These are phyloP conservation scores for Mormyrus hasselquistii DNA, from an alignment of 2,797 vertebrate genomes.

Conservation along the genomic window DNA sequence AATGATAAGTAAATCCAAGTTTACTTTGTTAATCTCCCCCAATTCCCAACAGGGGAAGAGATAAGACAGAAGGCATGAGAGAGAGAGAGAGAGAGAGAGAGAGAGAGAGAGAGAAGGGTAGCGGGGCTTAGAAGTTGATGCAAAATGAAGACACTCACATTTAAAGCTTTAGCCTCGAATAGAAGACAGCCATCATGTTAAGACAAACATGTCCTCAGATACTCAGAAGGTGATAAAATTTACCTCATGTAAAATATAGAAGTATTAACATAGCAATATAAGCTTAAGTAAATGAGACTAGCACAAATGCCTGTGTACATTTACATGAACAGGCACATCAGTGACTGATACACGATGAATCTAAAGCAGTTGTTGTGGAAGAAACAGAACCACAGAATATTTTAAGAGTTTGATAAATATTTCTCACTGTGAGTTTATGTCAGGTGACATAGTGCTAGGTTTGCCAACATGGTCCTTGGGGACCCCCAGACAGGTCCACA, in stretches of 20 bases:
- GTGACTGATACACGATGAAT: neutral
- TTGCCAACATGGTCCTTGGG: neutral
- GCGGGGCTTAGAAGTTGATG: conserved; percentile 25
- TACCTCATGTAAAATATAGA: neutral
- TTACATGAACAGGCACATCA: neutral
- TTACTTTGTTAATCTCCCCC: conserved; percentile 74
- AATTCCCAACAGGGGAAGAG: conserved; percentile 65
- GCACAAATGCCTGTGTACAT: neutral
- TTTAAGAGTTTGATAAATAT: neutral
- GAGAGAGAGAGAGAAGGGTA: neutral
- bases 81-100: conserved; percentile 35
- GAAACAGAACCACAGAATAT: neutral
- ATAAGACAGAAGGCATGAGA: conserved; percentile 49
- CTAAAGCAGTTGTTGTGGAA: neutral
- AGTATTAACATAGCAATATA: neutral
- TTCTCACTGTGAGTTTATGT: neutral
- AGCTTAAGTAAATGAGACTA: neutral
- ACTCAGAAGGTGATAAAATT: neutral
- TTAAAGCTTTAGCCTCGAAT: neutral
- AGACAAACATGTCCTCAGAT: neutral
- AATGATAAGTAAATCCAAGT: conserved; percentile 76
- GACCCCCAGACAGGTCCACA: neutral
- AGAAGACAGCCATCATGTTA: neutral
- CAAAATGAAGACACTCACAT: conserved; percentile 16
- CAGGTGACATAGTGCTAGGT: neutral